A percentile compares a stretch with the other conserved stretches of the same genome.
These are phyloP conservation scores for Dexiosoma caninum DNA, from an alignment of 2,888 invertebrate species.

Conservation along the genomic window DNA sequence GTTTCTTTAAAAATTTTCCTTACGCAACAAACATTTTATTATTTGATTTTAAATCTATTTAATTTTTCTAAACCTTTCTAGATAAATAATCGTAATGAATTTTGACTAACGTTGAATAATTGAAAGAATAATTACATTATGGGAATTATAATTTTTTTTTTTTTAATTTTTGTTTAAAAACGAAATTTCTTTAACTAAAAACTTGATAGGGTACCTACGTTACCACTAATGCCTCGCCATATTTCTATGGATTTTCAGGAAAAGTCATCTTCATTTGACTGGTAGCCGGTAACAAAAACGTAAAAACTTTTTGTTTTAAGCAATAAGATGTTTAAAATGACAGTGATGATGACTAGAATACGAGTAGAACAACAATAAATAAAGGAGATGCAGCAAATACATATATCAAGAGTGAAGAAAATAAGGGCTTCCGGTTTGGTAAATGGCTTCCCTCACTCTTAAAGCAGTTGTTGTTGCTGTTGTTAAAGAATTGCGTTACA, in stretches of 20 bases:
- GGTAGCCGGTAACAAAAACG: conserved; percentile 4
- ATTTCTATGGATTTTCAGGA: background rate
- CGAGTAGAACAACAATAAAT: conserved; percentile 3
- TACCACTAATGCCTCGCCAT: background rate
- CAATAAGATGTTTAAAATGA: conserved; percentile 50
- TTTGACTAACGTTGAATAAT: no score
- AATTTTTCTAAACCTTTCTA: no score
- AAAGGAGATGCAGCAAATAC: conserved; percentile 54
- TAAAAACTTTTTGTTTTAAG: background rate
- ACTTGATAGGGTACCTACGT: background rate
- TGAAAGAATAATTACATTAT: no score
- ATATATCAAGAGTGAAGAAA: conserved; percentile 56
- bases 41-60: no score
- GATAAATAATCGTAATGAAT: no score
- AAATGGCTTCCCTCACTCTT: conserved; percentile 49
- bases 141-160: no score
- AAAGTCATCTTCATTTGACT: conserved; percentile 38
- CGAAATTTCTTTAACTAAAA: background rate
- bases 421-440: conserved; percentile 57
- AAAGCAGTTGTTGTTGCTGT: conserved; percentile 10
- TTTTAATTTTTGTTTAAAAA: no score
- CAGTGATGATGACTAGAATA: conserved; percentile 36
- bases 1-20: no score
- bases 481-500: conserved; percentile 24
- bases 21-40: no score